Base-by-base conservation (phyloP, 1,140 invertebrate species). In the Bilobella aurantiaca region DNA sequence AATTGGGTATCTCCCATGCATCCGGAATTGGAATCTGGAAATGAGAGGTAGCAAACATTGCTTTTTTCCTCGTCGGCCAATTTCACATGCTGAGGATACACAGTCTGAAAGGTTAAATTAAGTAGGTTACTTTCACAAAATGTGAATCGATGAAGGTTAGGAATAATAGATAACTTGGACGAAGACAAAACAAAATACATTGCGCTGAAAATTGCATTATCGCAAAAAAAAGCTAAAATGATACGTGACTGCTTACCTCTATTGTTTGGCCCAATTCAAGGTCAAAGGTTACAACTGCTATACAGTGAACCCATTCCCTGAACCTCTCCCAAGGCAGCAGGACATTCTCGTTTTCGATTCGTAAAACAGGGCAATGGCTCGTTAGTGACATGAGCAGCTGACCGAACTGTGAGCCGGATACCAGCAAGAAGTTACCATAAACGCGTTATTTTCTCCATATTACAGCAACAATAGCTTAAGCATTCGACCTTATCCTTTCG, bases 1-100 rank as follows among this genome's bases (percentile, higher is more conserved):
- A 97, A 98, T 76, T 91, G 90, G 31, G 95, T 98, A 78, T 99
- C 93, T 63, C 95, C 95, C 91, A 97, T 97, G 77, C 94, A 96
- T 49, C 93, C 93, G 56, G 93, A 96, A 79, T 99, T 98, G 0
- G 95, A 98, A 78, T 98, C 96, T 12, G 96, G 96, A 79, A 98
- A 99, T 14, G 95, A 93, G 75, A 98, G 83, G 78, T 98, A 99
- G 80, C 94, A 98, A 68, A 98, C 91, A 80, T 96, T 98, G 67
- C 89, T 90, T 78, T 92, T 93, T 81, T 98, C 95, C 81, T 91
- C 88, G 77, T 97, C 94, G 14, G 86, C 86, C 62, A 97, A 77
- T 72, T 86, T 85, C 21, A 90, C 82, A 77, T 89, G 84, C 69
- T 82, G 80, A 3, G 95, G 95, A 81, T 91, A 96, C 27, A 96